These are phyloP conservation scores for Silurus aristotelis DNA, from an alignment of 2,797 vertebrate genomes.

Conservation along the genomic window DNA sequence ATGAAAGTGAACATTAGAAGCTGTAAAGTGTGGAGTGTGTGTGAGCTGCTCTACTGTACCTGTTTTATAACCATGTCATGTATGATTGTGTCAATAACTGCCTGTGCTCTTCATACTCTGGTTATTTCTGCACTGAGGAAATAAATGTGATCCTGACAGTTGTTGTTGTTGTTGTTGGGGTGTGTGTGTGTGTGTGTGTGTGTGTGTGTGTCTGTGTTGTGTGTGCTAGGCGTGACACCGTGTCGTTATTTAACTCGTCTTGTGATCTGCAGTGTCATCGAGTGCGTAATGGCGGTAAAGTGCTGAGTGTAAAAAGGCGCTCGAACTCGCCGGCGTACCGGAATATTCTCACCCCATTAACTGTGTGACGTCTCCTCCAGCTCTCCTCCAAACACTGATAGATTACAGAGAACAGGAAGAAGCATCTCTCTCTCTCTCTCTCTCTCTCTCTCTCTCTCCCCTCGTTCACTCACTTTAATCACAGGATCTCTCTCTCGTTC, in stretches of 20 bases:
- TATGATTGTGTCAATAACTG: constrained; percentile 52
- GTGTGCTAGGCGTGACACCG: neutral
- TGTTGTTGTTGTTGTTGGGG: constrained; percentile 15
- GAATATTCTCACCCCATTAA: constrained; percentile 43
- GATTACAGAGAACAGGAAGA: neutral
- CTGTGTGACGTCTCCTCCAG: constrained; percentile 33
- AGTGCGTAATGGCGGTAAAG: constrained; percentile 21
- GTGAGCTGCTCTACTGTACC: constrained; percentile 49
- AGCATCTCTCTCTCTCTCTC: neutral
- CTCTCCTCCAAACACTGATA: constrained; percentile 26
- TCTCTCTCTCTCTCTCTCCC: neutral
- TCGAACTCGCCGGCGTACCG: neutral
- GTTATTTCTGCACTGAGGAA: constrained; percentile 67
- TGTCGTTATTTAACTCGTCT: constrained; percentile 16
- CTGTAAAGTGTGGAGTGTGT: constrained; percentile 15
- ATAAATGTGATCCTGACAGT: constrained; percentile 70
- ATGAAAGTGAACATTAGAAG: neutral
- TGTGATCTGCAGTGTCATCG: constrained; percentile 36
- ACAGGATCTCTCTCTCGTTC: neutral
- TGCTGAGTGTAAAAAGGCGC: constrained; percentile 22
- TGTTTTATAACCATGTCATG: constrained; percentile 57
- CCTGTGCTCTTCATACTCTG: constrained; percentile 64
- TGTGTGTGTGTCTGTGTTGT: constrained; percentile 4
- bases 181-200: constrained; percentile 39
- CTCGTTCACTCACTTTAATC: neutral